A percentile compares a stretch with the other conserved stretches of the same genome.
These are phyloP conservation scores for Drosophila rellima DNA, from an alignment of 2,888 invertebrate genomes.

Conservation along the genomic window DNA sequence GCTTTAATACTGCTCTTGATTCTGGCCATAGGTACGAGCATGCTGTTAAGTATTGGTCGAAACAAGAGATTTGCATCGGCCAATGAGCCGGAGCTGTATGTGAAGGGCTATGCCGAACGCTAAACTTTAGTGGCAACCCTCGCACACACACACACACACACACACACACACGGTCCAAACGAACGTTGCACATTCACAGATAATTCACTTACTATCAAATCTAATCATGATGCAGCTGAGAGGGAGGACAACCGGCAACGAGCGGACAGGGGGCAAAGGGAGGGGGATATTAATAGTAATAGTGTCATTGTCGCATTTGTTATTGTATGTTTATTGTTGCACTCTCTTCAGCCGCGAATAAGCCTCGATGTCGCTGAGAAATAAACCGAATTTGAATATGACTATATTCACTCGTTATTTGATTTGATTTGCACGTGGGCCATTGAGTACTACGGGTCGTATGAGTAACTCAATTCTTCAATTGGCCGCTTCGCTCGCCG, in stretches of 20 bases:
- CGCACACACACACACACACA: conserved; percentile 19
- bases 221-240: conserved; percentile 56
- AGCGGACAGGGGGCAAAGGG: conserved; percentile 1
- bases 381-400: background rate
- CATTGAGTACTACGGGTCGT: conserved; percentile 27
- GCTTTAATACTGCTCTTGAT: conserved; percentile 38
- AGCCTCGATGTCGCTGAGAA: background rate
- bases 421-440: conserved; percentile 43
- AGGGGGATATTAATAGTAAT: conserved; percentile 54
- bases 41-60: conserved; percentile 57
- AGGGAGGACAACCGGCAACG: background rate
- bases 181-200: conserved; percentile 26
- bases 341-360: conserved; percentile 20
- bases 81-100: conserved; percentile 42
- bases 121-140: conserved; percentile 41
- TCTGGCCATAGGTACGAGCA: conserved; percentile 42
- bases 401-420: conserved; percentile 7
- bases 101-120: conserved; percentile 17
- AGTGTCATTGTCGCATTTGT: conserved; percentile 76
- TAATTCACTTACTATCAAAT: conserved; percentile 76
- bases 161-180: background rate
- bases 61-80: conserved; percentile 33
- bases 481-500: conserved; percentile 1
- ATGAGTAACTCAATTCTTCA: conserved; percentile 35
- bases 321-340: conserved; percentile 27